phyloP scores from a whole-genome alignment of 2,888 invertebrate species.

The Scotopteryx bipunctaria region DNA sequence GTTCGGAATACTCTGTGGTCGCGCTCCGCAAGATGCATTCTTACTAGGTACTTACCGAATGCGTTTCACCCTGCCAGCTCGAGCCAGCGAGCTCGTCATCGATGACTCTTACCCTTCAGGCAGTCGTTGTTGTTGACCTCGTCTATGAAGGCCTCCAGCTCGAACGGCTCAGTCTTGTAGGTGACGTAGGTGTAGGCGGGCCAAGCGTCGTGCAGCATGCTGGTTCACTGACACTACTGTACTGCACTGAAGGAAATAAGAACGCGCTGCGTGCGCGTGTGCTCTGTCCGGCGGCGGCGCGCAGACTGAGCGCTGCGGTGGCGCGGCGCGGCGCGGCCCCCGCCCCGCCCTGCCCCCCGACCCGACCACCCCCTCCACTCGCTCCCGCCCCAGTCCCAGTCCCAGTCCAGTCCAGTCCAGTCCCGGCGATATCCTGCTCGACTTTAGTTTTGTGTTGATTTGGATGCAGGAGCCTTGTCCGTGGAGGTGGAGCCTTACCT shows the following conservation, averaged over 20 bases:
- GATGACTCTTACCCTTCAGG: constrained; percentile 56
- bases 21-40: no score
- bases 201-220: constrained; percentile 74
- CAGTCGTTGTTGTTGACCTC: constrained; percentile 70
- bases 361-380: constrained; percentile 14
- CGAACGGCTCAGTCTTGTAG: constrained; percentile 58
- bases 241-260: not conserved
- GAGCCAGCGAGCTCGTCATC: no score
- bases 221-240: constrained; percentile 27
- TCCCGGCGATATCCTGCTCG: constrained; percentile 7
- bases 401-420: not conserved
- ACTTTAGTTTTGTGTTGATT: not conserved
- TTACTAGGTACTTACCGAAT: no score
- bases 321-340: constrained; percentile 39
- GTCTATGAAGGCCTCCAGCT: constrained; percentile 67
- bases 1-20: no score
- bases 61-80: no score
- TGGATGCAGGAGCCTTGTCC: not conserved
- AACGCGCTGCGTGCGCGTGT: constrained; percentile 13
- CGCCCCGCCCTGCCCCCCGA: constrained; percentile 29
- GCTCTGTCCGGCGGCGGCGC: constrained; percentile 37
- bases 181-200: constrained; percentile 44
- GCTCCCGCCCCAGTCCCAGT: constrained; percentile 17
- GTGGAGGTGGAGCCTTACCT: constrained; percentile 1
- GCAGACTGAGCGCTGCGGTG: constrained; percentile 38